Evolutionary conservation across 2,797 vertebrate species (phyloP).

Genomic region (Nyctalus aviator): DNA sequence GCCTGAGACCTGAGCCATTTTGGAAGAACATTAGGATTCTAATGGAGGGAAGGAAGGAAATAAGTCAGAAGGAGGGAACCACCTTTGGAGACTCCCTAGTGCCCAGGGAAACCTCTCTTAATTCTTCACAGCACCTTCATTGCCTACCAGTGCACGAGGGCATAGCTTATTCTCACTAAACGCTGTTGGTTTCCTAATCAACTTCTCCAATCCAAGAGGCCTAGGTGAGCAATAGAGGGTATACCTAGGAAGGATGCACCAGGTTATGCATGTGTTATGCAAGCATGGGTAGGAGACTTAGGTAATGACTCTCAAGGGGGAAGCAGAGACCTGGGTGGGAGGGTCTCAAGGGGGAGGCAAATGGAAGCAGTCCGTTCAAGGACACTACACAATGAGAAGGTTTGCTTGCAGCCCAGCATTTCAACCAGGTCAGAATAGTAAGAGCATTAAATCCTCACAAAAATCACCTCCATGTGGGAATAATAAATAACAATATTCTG

Average conservation of each 20-base stretch:
- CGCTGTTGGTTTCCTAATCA: neutral
- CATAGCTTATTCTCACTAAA: neutral
- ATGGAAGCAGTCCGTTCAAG: neutral
- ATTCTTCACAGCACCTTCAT: neutral
- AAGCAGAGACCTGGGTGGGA: neutral
- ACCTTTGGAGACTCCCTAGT: neutral
- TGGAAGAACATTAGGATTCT: neutral
- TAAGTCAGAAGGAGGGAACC: neutral
- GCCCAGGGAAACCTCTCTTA: neutral
- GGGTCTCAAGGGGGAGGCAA: neutral
- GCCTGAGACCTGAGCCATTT: neutral
- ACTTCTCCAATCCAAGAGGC: neutral
- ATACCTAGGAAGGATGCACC: neutral
- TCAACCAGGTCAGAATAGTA: neutral
- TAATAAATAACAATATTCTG: neutral
- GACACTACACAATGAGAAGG: too few relatives aligned
- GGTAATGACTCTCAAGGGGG: too few relatives aligned
- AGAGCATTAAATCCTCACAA: neutral
- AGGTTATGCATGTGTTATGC: neutral
- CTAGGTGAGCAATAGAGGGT: neutral
- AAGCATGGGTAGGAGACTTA: too few relatives aligned
- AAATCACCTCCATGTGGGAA: neutral
- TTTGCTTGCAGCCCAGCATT: neutral
- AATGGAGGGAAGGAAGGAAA: neutral
- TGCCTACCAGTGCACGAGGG: neutral